These are phyloP conservation scores for Periphyllus acericola DNA, from an alignment of 2,888 invertebrate species.

Conservation along the genomic window DNA sequence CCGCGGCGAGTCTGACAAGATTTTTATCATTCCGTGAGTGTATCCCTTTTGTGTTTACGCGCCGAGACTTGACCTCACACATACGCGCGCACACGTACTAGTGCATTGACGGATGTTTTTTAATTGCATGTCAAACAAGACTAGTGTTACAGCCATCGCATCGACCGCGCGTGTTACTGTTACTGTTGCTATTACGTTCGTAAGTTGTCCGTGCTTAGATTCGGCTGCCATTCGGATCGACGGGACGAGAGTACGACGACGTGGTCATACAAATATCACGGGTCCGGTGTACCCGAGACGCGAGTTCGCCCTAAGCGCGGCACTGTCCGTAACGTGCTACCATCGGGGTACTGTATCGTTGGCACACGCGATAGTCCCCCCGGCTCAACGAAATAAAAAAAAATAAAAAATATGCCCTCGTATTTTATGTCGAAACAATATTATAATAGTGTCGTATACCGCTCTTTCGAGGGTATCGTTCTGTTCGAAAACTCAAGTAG, in stretches of 20 bases:
- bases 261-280: background rate
- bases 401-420: too few species aligned
- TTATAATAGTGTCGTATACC: too few species aligned
- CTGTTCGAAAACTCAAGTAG: too few species aligned
- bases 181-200: too few species aligned
- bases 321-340: background rate
- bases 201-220: background rate
- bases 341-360: too few species aligned
- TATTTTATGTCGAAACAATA: too few species aligned
- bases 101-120: slow-evolving; percentile 48
- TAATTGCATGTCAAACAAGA: slow-evolving; percentile 50
- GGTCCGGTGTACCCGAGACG: too few species aligned
- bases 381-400: too few species aligned
- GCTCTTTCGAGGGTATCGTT: too few species aligned
- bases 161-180: background rate
- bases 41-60: slow-evolving; percentile 13
- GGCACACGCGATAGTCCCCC: too few species aligned
- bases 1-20: slow-evolving; percentile 25
- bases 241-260: background rate
- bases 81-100: background rate
- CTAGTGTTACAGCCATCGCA: background rate
- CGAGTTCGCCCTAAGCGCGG: background rate
- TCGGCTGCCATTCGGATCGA: background rate
- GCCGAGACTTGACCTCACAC: slow-evolving; percentile 2
- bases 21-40: background rate